phyloP scores from a whole-genome alignment of 1,140 invertebrate genomes.

The Heliconius himera region DNA sequence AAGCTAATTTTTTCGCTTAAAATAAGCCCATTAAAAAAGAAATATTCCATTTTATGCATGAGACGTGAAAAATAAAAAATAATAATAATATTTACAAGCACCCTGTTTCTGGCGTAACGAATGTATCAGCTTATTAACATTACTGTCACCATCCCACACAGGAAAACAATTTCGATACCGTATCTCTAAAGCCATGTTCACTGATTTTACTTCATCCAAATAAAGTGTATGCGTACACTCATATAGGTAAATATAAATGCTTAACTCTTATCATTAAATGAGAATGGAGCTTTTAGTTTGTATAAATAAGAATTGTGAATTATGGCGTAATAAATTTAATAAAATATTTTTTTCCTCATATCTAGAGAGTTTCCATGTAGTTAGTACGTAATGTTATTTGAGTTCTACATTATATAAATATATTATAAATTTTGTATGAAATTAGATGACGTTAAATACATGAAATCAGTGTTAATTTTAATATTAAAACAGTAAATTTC shows the following conservation, averaged over 20 bases:
- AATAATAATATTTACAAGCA: conserved; percentile 13
- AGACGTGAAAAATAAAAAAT: too few species aligned
- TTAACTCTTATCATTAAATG: conserved; percentile 43
- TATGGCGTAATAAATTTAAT: background rate
- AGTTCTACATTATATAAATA: too few species aligned
- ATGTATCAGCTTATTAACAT: conserved; percentile 57
- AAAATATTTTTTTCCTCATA: background rate
- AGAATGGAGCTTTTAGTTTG: conserved; percentile 50
- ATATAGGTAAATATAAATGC: conserved; percentile 39
- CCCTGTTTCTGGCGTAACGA: conserved; percentile 39
- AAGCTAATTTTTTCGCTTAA: too few species aligned
- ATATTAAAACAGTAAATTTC: too few species aligned
- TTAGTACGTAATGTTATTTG: too few species aligned
- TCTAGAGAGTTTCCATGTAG: background rate
- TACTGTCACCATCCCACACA: conserved; percentile 53
- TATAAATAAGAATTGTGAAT: background rate
- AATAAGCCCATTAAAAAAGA: too few species aligned
- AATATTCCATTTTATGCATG: too few species aligned
- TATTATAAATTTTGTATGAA: too few species aligned
- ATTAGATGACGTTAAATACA: too few species aligned
- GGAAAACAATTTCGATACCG: conserved; percentile 53
- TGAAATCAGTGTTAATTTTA: too few species aligned
- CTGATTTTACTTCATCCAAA: conserved; percentile 48
- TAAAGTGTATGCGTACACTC: conserved; percentile 38
- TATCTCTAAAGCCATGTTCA: conserved; percentile 54